These are phyloP conservation scores for Glaucopsyche alexis DNA, from an alignment of 2,888 invertebrate genomes.

Conservation along the genomic window DNA sequence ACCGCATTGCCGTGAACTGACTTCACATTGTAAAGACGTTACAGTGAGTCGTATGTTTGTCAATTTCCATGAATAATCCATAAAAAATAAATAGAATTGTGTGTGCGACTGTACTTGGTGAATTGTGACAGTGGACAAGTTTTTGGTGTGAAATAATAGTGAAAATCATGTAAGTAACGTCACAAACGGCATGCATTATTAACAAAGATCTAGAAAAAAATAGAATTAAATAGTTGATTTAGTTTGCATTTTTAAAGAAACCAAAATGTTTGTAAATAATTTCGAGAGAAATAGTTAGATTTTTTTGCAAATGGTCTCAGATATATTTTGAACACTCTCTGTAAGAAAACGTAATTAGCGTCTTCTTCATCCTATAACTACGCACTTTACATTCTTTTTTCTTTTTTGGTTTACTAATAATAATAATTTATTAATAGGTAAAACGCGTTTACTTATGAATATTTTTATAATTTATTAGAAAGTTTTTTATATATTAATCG, in stretches of 20 bases:
- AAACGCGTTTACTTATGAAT: too few species aligned
- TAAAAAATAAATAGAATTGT: constrained; percentile 1
- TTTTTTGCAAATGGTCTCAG: too few species aligned
- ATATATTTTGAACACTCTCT: too few species aligned
- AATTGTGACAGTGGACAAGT: not conserved
- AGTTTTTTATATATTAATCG: too few species aligned
- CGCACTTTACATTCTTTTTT: too few species aligned
- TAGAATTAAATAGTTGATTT: not conserved
- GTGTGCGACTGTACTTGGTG: not conserved
- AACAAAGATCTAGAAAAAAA: not conserved
- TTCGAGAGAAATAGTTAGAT: not conserved
- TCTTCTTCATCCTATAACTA: too few species aligned
- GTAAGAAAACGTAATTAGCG: too few species aligned
- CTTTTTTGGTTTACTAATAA: too few species aligned
- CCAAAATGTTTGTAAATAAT: not conserved
- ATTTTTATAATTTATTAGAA: too few species aligned
- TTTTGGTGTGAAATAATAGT: not conserved
- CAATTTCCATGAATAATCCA: not conserved
- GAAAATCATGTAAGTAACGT: not conserved
- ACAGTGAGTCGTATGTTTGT: not conserved
- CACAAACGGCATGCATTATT: not conserved
- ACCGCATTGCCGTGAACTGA: not conserved
- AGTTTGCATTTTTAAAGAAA: not conserved
- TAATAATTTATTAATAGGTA: too few species aligned
- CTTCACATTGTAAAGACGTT: not conserved